Conservation (phyloP, 2,113 vertebrate genomes). For the Nansenia antarctica region DNA sequence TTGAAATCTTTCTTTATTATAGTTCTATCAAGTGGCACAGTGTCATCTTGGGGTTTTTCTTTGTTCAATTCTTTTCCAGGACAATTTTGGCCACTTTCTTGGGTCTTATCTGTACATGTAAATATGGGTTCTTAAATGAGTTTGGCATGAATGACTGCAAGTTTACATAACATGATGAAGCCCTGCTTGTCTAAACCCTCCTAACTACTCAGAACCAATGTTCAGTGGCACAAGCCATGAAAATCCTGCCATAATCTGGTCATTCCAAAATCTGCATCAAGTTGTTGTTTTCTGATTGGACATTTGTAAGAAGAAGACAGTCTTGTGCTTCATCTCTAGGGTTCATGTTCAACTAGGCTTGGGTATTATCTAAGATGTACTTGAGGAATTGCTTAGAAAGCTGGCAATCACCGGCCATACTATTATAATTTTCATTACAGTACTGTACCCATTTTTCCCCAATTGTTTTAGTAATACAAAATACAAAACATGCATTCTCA, state of each 20-base stretch:
- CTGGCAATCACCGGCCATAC: conserved; percentile 25
- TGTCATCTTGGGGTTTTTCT: neutral
- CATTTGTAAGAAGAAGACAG: conserved; percentile 59
- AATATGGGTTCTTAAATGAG: conserved; percentile 47
- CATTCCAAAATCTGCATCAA: conserved; percentile 54
- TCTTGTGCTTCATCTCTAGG: conserved; percentile 52
- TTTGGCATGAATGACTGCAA: conserved; percentile 48
- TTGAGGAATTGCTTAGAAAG: conserved; percentile 49
- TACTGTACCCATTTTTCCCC: conserved; percentile 51
- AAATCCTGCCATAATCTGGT: conserved; percentile 65
- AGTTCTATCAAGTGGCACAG: too few species aligned
- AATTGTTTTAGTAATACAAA: conserved; percentile 47
- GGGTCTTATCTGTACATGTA: conserved; percentile 41
- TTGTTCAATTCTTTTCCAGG: neutral
- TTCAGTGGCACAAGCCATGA: conserved; percentile 33
- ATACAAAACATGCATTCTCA: conserved; percentile 64
- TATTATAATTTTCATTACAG: conserved; percentile 41
- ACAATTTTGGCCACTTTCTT: conserved; percentile 32
- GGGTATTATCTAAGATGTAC: conserved; percentile 44
- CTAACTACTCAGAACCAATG: conserved; percentile 55
- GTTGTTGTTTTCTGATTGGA: conserved; percentile 44
- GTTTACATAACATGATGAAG: conserved; percentile 27
- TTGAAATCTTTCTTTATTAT: too few species aligned
- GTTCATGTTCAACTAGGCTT: conserved; percentile 51
- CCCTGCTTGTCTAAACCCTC: conserved; percentile 44